Evolutionary conservation across 2,797 vertebrate species (phyloP), one percentile per base, ranked within the genome.

Genomic region (Spondyliosoma cantharus): DNA sequence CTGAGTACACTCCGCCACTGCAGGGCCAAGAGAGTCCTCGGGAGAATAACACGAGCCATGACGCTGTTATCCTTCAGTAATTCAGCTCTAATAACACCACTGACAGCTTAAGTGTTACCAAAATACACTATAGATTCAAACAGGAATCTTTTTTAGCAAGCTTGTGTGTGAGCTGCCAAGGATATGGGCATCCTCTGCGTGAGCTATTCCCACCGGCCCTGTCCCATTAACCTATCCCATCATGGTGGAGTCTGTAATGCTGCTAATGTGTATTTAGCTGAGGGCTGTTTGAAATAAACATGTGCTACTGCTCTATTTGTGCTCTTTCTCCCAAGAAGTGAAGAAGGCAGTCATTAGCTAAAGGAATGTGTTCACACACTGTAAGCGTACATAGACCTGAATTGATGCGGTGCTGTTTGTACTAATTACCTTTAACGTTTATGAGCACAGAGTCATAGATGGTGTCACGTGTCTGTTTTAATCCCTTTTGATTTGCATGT

Each of bases 221-320:
- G 90, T 92, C 88, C 91, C 86, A 90, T 92, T 91, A 91, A 90
- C 90, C 85, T 84, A 82, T 64, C 70, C 70, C 86, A 90, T 91
- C 80, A 82, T 72, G 67, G 66, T 77, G 84, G 76, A 82, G 76
- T 72, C 77, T 87, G 87, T 71, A 77, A 73, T 73, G 65, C 79
- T 75, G 81, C 81, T 92, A 88, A 91, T 91, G 86, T 84, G 85
- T 76, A 71, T 86, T 90, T 90, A 86, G 90, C 90, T 87, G 65
- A 74, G 79, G 91, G 91, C 87, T 89, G 76, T 90, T 90, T 93
- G 76, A 89, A 92, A 91, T 87, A 88, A 92, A 92, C 89, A 91
- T 88, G 84, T 86, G 84, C 67, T 75, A 4, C 58, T 75, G 85
- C 86, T 90, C 91, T 86, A 87, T 90, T 84, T 87, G 87, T 84